Percentiles rank a stretch among this genome's conserved stretches.
These are phyloP conservation scores for Lottia scabra DNA, from an alignment of 2,888 invertebrate species.

Conservation along the genomic window DNA sequence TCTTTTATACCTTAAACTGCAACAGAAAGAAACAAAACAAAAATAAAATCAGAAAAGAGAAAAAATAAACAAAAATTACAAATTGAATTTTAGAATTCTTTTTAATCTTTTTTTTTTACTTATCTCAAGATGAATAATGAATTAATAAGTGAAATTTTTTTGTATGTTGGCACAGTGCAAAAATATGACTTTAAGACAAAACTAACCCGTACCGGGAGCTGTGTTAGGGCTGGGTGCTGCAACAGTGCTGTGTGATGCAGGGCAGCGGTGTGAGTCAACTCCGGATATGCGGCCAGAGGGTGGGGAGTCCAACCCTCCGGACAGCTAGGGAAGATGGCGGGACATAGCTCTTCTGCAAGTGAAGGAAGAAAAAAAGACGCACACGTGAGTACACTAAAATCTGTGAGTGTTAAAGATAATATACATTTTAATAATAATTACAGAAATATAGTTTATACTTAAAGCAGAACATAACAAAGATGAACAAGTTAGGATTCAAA, in stretches of 20 bases:
- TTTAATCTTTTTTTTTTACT: no score
- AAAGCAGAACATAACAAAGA: constrained; percentile 3
- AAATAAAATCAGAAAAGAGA: no score
- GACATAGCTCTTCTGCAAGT: constrained; percentile 80
- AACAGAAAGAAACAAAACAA: no score
- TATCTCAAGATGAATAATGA: not conserved
- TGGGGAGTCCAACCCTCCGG: constrained; percentile 89
- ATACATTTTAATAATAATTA: not conserved
- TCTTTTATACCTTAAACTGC: no score
- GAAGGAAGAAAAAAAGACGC: constrained; percentile 29
- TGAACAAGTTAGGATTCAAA: no score
- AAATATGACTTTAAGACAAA: constrained; percentile 32
- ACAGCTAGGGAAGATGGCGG: constrained; percentile 93
- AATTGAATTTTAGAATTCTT: no score
- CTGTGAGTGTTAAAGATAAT: constrained; percentile 3
- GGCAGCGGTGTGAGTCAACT: constrained; percentile 78
- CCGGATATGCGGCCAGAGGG: constrained; percentile 76
- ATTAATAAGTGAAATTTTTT: not conserved
- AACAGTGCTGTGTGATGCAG: constrained; percentile 77
- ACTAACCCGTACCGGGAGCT: constrained; percentile 76
- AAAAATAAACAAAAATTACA: no score
- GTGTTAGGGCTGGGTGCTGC: constrained; percentile 91
- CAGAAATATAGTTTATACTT: not conserved
- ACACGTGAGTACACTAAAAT: constrained; percentile 29
- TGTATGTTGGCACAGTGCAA: constrained; percentile 31